phyloP scores from a whole-genome alignment of 2,797 vertebrate genomes.

The Yasuhikotakia modesta region DNA sequence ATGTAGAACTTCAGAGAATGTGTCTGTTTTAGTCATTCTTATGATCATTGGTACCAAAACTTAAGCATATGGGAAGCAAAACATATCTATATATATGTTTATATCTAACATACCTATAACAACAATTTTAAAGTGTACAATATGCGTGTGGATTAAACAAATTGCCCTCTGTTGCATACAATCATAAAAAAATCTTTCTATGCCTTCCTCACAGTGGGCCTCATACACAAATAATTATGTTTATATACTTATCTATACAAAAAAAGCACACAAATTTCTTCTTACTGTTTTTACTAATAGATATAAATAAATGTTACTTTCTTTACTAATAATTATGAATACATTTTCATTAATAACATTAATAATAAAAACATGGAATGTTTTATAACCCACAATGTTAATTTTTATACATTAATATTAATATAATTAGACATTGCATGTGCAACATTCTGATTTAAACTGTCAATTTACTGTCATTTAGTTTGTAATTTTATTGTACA shows the following conservation, averaged over 20 bases:
- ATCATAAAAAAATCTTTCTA: constrained; percentile 46
- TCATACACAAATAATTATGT: neutral
- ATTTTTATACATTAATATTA: too few relatives aligned
- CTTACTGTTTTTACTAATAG: too few relatives aligned
- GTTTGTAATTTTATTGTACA: too few relatives aligned
- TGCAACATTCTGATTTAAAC: too few relatives aligned
- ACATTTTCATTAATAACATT: too few relatives aligned
- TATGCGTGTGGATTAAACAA: constrained; percentile 2
- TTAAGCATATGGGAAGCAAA: constrained; percentile 16
- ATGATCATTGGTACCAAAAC: constrained; percentile 29
- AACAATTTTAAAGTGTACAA: neutral
- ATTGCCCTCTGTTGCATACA: constrained; percentile 51
- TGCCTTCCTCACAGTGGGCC: neutral
- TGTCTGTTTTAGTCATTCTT: constrained; percentile 36
- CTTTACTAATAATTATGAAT: too few relatives aligned
- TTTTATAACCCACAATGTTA: too few relatives aligned
- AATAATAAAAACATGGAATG: too few relatives aligned
- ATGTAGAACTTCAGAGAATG: constrained; percentile 33
- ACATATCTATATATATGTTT: neutral
- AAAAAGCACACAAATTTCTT: too few relatives aligned
- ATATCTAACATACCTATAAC: neutral
- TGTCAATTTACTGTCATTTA: too few relatives aligned
- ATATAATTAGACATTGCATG: too few relatives aligned
- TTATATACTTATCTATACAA: neutral
- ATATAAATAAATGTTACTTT: too few relatives aligned